These are phyloP conservation scores for Coelopa frigida DNA, from an alignment of 1,140 invertebrate species.

Conservation along the genomic window DNA sequence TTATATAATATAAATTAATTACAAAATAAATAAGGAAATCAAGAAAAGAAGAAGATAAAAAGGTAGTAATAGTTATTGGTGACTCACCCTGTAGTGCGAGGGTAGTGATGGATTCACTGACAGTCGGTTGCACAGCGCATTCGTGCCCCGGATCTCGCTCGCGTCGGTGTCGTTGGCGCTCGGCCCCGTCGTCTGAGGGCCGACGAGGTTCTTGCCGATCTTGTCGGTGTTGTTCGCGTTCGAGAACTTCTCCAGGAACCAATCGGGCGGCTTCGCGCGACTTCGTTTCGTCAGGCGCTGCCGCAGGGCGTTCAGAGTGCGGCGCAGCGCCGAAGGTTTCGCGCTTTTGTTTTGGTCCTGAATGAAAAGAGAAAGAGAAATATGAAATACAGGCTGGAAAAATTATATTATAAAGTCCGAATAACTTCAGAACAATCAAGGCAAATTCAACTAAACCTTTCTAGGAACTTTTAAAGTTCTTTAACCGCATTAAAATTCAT, in stretches of 20 bases:
- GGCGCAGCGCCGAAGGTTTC: constrained; percentile 37
- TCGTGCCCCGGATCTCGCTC: constrained; percentile 44
- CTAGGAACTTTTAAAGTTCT: too few species aligned
- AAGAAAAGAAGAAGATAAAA: not conserved
- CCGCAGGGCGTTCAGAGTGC: constrained; percentile 38
- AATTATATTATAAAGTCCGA: too few species aligned
- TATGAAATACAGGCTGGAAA: too few species aligned
- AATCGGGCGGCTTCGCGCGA: constrained; percentile 50
- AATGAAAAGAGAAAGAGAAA: constrained; percentile 1
- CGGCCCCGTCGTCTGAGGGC: constrained; percentile 21
- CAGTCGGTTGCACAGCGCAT: constrained; percentile 50
- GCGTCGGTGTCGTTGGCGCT: constrained; percentile 42
- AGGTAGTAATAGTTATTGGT: not conserved
- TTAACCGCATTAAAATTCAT: too few species aligned
- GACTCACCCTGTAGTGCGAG: constrained; percentile 54
- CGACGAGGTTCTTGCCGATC: constrained; percentile 25
- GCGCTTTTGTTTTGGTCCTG: constrained; percentile 35
- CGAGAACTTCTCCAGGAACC: constrained; percentile 56
- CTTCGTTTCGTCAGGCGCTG: constrained; percentile 40
- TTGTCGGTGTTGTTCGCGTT: constrained; percentile 43
- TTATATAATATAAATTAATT: not conserved
- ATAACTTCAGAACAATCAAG: too few species aligned
- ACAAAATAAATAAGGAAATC: not conserved
- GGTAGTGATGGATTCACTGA: constrained; percentile 57
- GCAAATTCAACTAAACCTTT: too few species aligned